Conservation (phyloP, 2,797 vertebrate species). For the Betta splendens region DNA sequence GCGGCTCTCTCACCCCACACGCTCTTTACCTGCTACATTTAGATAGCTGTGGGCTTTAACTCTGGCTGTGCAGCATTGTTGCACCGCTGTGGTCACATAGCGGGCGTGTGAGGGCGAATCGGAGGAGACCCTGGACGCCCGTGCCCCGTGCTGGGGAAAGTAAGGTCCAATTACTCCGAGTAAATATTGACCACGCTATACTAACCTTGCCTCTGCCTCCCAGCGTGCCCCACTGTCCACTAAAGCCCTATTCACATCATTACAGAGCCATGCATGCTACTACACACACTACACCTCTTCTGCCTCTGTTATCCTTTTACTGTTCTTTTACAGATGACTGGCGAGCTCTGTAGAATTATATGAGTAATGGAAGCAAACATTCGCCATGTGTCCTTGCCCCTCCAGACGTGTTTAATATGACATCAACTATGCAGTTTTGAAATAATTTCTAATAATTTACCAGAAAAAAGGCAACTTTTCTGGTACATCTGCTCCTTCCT, state of each 20-base stretch:
- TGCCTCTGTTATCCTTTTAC: too few species aligned
- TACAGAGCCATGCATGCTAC: too few species aligned
- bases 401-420: background rate
- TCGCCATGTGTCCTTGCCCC: background rate
- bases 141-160: slow-evolving; percentile 51
- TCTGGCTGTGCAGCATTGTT: slow-evolving; percentile 21
- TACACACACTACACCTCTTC: slow-evolving; percentile 14
- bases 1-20: slow-evolving; percentile 10
- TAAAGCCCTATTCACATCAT: slow-evolving; percentile 32
- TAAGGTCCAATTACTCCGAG: slow-evolving; percentile 67
- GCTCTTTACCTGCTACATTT: slow-evolving; percentile 35
- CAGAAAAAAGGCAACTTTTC: background rate
- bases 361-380: background rate
- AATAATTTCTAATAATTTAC: background rate
- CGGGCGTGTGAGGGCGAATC: slow-evolving; percentile 15
- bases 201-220: slow-evolving; percentile 42
- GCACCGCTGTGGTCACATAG: slow-evolving; percentile 26
- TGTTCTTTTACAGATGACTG: too few species aligned
- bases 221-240: slow-evolving; percentile 33
- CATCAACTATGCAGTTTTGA: background rate
- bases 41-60: slow-evolving; percentile 12
- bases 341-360: background rate
- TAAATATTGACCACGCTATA: slow-evolving; percentile 68
- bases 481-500: background rate
- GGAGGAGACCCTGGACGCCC: slow-evolving; percentile 41